A percentile compares a stretch with the other conserved stretches of the same genome.
Conservation (phyloP, 92 coral and sea anemone species). For the Epizoanthus illoricatus region DNA sequence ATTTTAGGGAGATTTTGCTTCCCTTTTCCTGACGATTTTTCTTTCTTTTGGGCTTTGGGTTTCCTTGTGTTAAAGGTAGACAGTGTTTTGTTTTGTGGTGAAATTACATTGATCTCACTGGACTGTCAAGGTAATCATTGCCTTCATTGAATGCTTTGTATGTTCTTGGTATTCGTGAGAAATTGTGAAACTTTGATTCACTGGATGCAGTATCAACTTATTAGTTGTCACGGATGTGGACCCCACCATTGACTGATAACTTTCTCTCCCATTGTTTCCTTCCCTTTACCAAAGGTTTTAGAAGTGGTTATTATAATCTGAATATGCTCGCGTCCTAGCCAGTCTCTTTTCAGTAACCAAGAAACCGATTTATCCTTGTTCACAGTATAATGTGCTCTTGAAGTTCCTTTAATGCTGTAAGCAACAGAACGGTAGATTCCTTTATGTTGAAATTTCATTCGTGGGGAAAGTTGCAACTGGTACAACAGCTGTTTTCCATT, state of each 20-base stretch:
- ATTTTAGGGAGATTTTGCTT: constrained; percentile 57
- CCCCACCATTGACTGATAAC: neutral
- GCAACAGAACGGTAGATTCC: constrained; percentile 37
- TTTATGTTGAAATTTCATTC: constrained; percentile 43
- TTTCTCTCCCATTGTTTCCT: neutral
- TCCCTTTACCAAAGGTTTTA: neutral
- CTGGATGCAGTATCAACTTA: neutral
- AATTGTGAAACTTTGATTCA: too few species aligned
- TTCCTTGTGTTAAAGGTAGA: neutral
- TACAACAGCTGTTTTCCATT: constrained; percentile 48
- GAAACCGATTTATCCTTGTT: neutral
- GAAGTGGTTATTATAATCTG: neutral
- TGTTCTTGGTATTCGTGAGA: too few species aligned
- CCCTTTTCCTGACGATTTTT: constrained; percentile 45
- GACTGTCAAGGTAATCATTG: neutral
- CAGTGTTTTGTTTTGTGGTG: neutral
- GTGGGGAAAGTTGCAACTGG: constrained; percentile 51
- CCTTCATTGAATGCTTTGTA: neutral
- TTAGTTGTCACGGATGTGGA: neutral
- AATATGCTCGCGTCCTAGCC: neutral
- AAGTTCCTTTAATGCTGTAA: constrained; percentile 45
- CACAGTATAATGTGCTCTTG: neutral
- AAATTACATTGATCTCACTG: neutral
- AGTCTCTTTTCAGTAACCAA: constrained; percentile 15
- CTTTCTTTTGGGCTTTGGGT: neutral